Base-by-base conservation (phyloP, 2,888 invertebrate genomes). In the Lasioglossum figueresi region DNA sequence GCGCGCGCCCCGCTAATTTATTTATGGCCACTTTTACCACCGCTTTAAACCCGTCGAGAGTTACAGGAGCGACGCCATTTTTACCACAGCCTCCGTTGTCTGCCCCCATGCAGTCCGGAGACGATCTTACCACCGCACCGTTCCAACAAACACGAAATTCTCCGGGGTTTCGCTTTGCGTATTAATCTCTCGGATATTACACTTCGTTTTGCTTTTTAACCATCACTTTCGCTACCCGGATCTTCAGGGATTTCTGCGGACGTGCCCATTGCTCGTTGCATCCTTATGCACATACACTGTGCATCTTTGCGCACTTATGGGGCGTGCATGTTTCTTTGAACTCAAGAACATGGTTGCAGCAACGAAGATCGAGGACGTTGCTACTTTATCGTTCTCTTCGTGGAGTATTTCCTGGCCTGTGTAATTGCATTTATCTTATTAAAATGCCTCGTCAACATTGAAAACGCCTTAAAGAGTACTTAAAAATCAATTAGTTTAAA, bases 1-100 rank as follows among this genome's bases (percentile, higher is more conserved):
- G 45, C 52, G 19, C 23, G 59, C 59, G 59, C 59, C 71, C 27
- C 66, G 23, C 23, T 23, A 23, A 74, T 63, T 83, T 76, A 83
- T 83, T 83, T 83, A 81, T 16, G 81, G 23, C 27, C 40, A 73
- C 52, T 5, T 66, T 74, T 68, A 43, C 73, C n/a, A 14, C n/a
- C 66, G 73, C 80, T 63, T 80, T 75, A 59, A 68, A 59, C n/a
- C 75, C 81, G 75, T 76, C 45, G 31, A 23, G 66, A 66, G 34
- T 66, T 66, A 66, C 31, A 34, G 66, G 66, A 66, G 34, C 31
- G 66, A 8, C 66, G 34, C 34, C 66, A 31, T 66, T 63, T 63
- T 63, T 63, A 27, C 56, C 12, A 59, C 8, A 27, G 56, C 56
- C 12, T 27, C n/a, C 56, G n/a, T 23, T 52, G 23, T 52, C 52